A percentile compares a stretch with the other conserved stretches of the same genome.
Conservation (phyloP, 2,797 vertebrate species). For the Sebastes oblongus region DNA sequence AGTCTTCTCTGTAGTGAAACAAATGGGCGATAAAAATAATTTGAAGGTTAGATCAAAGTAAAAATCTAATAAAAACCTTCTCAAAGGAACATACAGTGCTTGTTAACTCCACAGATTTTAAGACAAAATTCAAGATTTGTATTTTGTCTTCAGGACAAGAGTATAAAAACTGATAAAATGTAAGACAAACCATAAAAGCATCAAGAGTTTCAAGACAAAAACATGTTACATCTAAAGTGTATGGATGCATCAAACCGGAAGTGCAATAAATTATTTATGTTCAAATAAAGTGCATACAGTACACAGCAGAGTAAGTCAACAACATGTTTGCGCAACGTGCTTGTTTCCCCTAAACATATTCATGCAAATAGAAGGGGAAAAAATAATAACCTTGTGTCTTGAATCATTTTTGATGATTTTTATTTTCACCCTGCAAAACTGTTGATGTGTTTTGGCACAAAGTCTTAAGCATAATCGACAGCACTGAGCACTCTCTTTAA, state of each 20-base stretch:
- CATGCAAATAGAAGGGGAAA: background rate
- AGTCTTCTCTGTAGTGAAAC: background rate
- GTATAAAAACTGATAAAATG: background rate
- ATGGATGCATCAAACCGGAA: background rate
- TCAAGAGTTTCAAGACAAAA: background rate
- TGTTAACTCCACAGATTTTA: background rate
- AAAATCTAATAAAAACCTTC: background rate
- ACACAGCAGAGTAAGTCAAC: background rate
- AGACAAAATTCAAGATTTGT: background rate
- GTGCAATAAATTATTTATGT: background rate
- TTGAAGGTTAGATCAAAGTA: background rate
- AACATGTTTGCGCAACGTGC: background rate
- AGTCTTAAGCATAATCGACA: background rate
- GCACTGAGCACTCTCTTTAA: background rate
- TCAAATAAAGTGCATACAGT: background rate
- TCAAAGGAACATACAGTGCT: background rate
- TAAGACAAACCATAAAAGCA: background rate
- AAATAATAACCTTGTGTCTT: background rate
- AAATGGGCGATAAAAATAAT: background rate
- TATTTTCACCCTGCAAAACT: background rate
- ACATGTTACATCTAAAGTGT: background rate
- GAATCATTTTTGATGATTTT: background rate
- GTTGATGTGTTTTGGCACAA: background rate
- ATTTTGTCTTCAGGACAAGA: background rate
- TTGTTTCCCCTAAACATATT: background rate